These are phyloP conservation scores for Crioceris asparagi DNA, from an alignment of 2,888 invertebrate species.

Conservation along the genomic window DNA sequence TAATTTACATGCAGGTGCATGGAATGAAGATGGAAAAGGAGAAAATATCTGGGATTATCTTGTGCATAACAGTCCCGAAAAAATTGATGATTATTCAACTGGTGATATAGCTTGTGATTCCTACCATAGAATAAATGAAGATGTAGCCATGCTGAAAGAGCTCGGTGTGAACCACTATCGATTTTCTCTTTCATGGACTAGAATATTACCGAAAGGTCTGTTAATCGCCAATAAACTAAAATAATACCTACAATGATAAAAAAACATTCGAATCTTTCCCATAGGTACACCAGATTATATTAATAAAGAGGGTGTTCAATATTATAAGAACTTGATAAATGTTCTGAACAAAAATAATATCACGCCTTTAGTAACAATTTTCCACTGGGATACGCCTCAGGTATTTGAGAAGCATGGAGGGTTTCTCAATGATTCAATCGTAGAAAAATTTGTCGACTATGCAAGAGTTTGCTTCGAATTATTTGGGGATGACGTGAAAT, in stretches of 20 bases:
- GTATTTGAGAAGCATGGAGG: slow-evolving; percentile 2
- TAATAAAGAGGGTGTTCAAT: slow-evolving; percentile 1
- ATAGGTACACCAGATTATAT: neutral
- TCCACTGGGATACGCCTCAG: slow-evolving; percentile 4
- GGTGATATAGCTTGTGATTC: slow-evolving; percentile 56
- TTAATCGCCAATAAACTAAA: too few relatives aligned
- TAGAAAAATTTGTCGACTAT: slow-evolving; percentile 1
- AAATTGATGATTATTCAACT: slow-evolving; percentile 40
- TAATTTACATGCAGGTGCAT: slow-evolving; percentile 23
- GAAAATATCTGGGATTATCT: slow-evolving; percentile 59
- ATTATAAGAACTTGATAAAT: slow-evolving; percentile 4
- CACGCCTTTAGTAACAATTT: slow-evolving; percentile 3
- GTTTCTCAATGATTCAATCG: slow-evolving; percentile 4
- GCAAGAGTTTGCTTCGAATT: slow-evolving; percentile 3
- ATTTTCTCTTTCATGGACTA: slow-evolving; percentile 9
- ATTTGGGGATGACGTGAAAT: slow-evolving; percentile 4
- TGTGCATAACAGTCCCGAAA: slow-evolving; percentile 42
- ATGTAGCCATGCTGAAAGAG: slow-evolving; percentile 45
- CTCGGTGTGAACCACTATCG: slow-evolving; percentile 40
- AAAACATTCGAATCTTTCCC: neutral
- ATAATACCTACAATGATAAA: neutral
- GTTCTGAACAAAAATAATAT: slow-evolving; percentile 3
- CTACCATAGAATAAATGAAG: slow-evolving; percentile 50
- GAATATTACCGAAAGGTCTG: slow-evolving; percentile 6
- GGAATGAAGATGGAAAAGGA: slow-evolving; percentile 43